These are phyloP conservation scores for Centruroides vittatus DNA, from an alignment of 1,140 invertebrate genomes.

Conservation along the genomic window DNA sequence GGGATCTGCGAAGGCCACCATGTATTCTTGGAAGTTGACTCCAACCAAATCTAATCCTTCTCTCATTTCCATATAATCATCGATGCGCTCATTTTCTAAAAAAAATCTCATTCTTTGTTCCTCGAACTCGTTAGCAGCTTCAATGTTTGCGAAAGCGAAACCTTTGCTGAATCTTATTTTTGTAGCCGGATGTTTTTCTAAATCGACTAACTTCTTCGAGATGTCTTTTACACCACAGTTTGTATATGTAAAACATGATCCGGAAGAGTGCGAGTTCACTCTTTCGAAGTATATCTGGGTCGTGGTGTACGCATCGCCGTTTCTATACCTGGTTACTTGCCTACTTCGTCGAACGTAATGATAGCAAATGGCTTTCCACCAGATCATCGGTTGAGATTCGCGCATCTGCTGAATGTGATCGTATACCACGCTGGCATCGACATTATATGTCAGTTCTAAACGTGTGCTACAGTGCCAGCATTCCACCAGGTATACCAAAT, in stretches of 20 bases:
- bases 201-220: constrained; percentile 51
- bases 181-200: constrained; percentile 28
- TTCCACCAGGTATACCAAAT: constrained; percentile 69
- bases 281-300: constrained; percentile 59
- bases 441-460: constrained; percentile 46
- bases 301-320: constrained; percentile 36
- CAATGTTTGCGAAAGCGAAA: constrained; percentile 22
- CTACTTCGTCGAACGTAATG: constrained; percentile 66
- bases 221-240: constrained; percentile 64
- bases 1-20: constrained; percentile 43
- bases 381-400: constrained; percentile 57
- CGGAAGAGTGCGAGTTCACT: constrained; percentile 63
- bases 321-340: constrained; percentile 52
- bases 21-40: constrained; percentile 53
- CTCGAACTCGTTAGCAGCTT: constrained; percentile 50
- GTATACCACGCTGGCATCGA: constrained; percentile 39
- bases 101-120: constrained; percentile 69
- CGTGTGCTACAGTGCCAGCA: constrained; percentile 56
- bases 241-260: constrained; percentile 53
- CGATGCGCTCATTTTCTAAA: constrained; percentile 55
- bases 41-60: constrained; percentile 65
- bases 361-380: constrained; percentile 81
- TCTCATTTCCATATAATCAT: constrained; percentile 79
- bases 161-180: constrained; percentile 22
- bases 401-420: constrained; percentile 53